A percentile compares a stretch with the other conserved stretches of the same genome.
Conservation (phyloP, 2,113 vertebrate species). For the Rutilus rutilus region DNA sequence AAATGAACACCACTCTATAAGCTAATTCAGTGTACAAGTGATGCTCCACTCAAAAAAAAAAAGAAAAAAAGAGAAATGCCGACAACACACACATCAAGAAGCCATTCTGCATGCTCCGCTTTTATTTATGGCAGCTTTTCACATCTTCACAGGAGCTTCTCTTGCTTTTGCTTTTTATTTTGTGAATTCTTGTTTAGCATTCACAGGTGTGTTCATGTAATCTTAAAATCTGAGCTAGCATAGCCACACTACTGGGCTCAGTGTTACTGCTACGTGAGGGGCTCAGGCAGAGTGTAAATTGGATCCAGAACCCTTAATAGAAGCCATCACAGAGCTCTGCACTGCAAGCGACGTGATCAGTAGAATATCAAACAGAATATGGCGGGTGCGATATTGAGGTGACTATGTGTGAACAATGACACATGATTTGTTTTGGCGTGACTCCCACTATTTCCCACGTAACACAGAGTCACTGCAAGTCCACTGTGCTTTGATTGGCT, state of each 20-base stretch:
- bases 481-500: slow-evolving; percentile 38
- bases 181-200: slow-evolving; percentile 29
- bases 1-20: neutral
- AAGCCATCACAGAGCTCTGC: slow-evolving; percentile 14
- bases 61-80: too few species aligned
- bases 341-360: neutral
- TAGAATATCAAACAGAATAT: slow-evolving; percentile 40
- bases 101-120: neutral
- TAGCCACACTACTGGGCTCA: slow-evolving; percentile 2
- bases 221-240: slow-evolving; percentile 23
- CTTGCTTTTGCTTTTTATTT: neutral
- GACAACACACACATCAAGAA: neutral
- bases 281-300: slow-evolving; percentile 45
- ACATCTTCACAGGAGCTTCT: slow-evolving; percentile 34
- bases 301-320: slow-evolving; percentile 45
- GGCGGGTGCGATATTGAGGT: slow-evolving; percentile 22
- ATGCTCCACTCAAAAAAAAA: neutral
- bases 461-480: neutral
- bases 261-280: slow-evolving; percentile 17
- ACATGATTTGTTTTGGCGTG: slow-evolving; percentile 31
- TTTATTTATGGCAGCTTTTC: slow-evolving; percentile 9
- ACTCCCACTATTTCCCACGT: neutral
- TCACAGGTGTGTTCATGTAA: slow-evolving; percentile 31
- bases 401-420: slow-evolving; percentile 32
- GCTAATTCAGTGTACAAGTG: neutral